Evolutionary conservation across 2,113 vertebrate species (phyloP).

Genomic region (Heliornis fulica): DNA sequence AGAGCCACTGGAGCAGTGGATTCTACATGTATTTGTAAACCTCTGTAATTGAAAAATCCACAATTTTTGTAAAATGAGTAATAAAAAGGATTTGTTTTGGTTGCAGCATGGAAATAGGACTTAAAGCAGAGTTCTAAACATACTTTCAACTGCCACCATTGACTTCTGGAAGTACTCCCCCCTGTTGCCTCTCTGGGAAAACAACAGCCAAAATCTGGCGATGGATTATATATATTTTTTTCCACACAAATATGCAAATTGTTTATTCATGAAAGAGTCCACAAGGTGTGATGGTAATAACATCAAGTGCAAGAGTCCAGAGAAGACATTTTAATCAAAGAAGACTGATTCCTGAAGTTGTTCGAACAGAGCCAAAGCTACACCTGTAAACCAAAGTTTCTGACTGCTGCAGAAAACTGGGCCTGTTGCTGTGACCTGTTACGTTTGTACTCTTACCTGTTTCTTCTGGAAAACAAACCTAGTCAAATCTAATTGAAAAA

Average conservation of each 20-base stretch:
- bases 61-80: neutral
- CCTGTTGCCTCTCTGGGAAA: neutral
- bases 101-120: neutral
- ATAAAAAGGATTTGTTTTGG: neutral
- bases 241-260: neutral
- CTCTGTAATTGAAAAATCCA: neutral
- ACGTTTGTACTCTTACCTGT: neutral
- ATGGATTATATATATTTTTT: neutral
- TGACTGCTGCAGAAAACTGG: neutral
- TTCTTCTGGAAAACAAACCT: neutral
- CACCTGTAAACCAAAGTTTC: fast-evolving
- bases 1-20: neutral
- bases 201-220: neutral
- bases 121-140: neutral
- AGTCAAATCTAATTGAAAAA: neutral
- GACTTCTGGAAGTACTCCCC: neutral
- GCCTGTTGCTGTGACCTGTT: neutral
- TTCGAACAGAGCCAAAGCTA: neutral
- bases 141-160: neutral
- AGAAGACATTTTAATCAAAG: neutral
- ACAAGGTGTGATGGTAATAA: neutral
- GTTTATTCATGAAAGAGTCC: neutral
- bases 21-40: neutral
- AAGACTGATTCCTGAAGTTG: neutral
- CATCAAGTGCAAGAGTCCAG: neutral